Evolutionary conservation across 1,140 invertebrate species (phyloP).

Genomic region (Lepidurus arcticus): DNA sequence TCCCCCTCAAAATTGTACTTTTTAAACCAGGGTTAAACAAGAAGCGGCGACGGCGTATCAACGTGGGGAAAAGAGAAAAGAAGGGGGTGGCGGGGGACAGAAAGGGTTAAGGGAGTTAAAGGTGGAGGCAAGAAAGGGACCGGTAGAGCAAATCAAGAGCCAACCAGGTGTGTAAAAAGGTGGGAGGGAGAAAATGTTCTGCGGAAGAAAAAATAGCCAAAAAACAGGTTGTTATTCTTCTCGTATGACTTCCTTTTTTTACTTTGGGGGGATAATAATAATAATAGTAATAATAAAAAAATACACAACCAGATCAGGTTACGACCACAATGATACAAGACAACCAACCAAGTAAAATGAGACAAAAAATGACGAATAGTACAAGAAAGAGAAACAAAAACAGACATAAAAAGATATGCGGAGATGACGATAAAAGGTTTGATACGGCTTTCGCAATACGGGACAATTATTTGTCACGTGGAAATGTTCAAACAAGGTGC

Average conservation of each 20-base stretch:
- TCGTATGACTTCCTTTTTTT: not conserved
- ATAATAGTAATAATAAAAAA: not conserved
- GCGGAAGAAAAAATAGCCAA: not conserved
- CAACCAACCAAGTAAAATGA: slow-evolving; percentile 12
- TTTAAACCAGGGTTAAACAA: not conserved
- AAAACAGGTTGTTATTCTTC: not conserved
- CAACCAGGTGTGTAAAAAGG: slow-evolving; percentile 9
- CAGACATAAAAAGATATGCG: not conserved
- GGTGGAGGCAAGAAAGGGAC: slow-evolving; percentile 7
- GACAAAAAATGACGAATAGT: not conserved
- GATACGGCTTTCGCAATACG: not conserved
- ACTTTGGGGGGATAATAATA: not conserved
- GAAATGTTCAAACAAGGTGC: too few relatives aligned
- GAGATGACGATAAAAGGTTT: not conserved
- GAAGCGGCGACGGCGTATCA: not conserved
- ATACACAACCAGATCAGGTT: slow-evolving; percentile 6
- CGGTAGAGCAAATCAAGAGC: slow-evolving; percentile 17
- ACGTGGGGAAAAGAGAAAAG: not conserved
- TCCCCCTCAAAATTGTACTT: not conserved
- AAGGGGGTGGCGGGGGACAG: not conserved
- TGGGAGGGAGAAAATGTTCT: not conserved
- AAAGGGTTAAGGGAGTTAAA: not conserved
- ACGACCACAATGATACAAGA: not conserved
- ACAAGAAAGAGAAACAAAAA: not conserved
- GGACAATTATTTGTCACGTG: not conserved